Evolutionary conservation across 2,888 invertebrate species (phyloP).

Genomic region (Acronicta leporina): DNA sequence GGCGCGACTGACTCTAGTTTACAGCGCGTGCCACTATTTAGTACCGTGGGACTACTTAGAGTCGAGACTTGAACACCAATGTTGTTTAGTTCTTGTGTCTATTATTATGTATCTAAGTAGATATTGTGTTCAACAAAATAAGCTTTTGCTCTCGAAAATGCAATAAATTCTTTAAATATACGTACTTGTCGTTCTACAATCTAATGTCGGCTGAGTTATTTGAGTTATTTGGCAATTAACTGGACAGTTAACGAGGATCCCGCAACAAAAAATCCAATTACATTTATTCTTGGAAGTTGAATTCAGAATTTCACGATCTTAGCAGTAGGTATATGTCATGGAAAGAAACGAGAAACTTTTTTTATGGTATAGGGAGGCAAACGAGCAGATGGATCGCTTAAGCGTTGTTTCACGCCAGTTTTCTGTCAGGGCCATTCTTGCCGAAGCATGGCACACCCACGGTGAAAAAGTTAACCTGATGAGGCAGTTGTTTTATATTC

Average conservation of each 20-base stretch:
- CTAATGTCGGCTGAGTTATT: background rate
- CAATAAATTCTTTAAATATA: background rate
- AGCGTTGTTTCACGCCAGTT: too few relatives aligned
- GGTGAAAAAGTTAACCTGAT: too few relatives aligned
- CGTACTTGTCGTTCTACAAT: background rate
- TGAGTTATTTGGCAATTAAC: conserved; percentile 2
- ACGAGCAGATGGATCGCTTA: too few relatives aligned
- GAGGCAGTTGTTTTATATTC: background rate
- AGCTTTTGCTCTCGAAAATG: background rate
- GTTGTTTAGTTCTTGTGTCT: conserved; percentile 8
- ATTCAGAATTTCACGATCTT: too few relatives aligned
- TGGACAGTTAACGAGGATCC: background rate
- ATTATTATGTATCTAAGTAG: background rate
- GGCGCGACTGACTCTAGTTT: conserved; percentile 24
- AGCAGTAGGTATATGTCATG: too few relatives aligned
- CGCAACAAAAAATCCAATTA: background rate
- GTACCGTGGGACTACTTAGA: conserved; percentile 31
- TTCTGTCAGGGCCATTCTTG: too few relatives aligned
- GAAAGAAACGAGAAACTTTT: background rate
- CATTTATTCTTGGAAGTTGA: background rate
- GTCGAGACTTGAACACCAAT: conserved; percentile 23
- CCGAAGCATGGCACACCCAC: too few relatives aligned
- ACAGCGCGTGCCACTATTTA: conserved; percentile 35
- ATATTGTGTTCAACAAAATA: background rate
- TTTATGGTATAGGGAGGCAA: too few relatives aligned